A percentile compares a stretch with the other conserved stretches of the same genome.
These are phyloP conservation scores for Drosophila nigrodunni DNA, from an alignment of 1,140 invertebrate species.

Conservation along the genomic window DNA sequence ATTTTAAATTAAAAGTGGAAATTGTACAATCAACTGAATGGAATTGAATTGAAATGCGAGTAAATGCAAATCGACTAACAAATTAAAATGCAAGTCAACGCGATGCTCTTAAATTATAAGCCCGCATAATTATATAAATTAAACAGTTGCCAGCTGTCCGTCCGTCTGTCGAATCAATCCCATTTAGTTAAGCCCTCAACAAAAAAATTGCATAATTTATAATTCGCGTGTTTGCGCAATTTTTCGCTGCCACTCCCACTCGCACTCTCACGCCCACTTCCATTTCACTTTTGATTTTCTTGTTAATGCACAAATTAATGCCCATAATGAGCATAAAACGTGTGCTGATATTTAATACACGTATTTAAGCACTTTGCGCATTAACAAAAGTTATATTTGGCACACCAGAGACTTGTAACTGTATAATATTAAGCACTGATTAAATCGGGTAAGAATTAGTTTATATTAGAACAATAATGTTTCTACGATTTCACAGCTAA, in stretches of 20 bases:
- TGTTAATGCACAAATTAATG: conserved; percentile 4
- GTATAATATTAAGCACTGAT: too few relatives aligned
- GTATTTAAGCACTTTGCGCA: background rate
- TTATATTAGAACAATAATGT: too few relatives aligned
- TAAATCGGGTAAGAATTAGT: too few relatives aligned
- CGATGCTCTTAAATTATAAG: conserved; percentile 2
- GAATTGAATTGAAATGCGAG: background rate
- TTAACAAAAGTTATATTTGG: too few relatives aligned
- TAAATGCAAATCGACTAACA: background rate
- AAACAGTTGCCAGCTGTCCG: conserved; percentile 22
- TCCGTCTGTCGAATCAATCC: background rate
- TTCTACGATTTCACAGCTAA: too few relatives aligned
- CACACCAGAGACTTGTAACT: too few relatives aligned
- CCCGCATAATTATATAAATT: conserved; percentile 12
- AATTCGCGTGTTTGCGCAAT: background rate
- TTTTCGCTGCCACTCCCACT: background rate
- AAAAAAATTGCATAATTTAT: too few relatives aligned
- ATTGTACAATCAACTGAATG: background rate
- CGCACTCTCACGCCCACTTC: too few relatives aligned
- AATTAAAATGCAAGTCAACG: background rate
- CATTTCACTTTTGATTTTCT: background rate
- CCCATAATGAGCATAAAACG: conserved; percentile 14
- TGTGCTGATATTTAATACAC: conserved; percentile 3
- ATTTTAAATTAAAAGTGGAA: background rate
- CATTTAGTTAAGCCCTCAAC: background rate